phyloP scores from a whole-genome alignment of 2,888 invertebrate species.

The Gastrophysa polygoni region DNA sequence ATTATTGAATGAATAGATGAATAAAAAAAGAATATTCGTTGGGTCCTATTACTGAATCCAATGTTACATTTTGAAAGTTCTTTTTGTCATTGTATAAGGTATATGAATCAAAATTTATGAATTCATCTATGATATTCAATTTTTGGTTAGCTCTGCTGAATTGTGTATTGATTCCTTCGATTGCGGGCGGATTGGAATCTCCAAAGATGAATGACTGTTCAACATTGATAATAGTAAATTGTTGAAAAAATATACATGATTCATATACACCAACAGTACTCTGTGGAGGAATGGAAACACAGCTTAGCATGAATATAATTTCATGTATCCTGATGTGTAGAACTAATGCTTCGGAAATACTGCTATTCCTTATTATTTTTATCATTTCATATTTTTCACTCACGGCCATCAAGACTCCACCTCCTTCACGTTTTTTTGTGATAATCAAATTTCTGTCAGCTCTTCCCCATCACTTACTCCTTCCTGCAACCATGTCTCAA shows the following conservation, averaged over 20 bases:
- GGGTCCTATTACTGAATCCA: conserved; percentile 2
- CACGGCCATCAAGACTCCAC: not conserved
- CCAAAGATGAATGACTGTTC: too few relatives aligned
- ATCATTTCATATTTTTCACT: conserved; percentile 1
- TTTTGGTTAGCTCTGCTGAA: too few relatives aligned
- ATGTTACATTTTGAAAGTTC: not conserved
- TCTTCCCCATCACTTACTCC: not conserved
- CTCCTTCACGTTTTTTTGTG: too few relatives aligned
- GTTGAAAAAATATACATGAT: not conserved
- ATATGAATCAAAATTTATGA: not conserved
- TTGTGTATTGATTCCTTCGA: too few relatives aligned
- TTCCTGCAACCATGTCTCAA: conserved; percentile 2
- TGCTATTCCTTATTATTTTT: conserved; percentile 2
- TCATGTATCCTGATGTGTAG: not conserved
- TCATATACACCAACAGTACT: conserved; percentile 1
- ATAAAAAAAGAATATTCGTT: not conserved
- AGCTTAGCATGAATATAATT: not conserved
- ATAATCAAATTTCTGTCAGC: conserved; percentile 1
- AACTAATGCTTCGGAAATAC: not conserved
- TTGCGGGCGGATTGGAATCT: too few relatives aligned
- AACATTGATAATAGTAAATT: not conserved
- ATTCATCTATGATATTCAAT: too few relatives aligned
- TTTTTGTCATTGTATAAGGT: not conserved
- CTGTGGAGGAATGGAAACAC: conserved; percentile 1
- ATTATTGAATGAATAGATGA: too few relatives aligned